Percentiles rank a stretch among this genome's conserved stretches.
These are phyloP conservation scores for Chrysomallon squamiferum DNA, from an alignment of 1,140 invertebrate species.

Conservation along the genomic window DNA sequence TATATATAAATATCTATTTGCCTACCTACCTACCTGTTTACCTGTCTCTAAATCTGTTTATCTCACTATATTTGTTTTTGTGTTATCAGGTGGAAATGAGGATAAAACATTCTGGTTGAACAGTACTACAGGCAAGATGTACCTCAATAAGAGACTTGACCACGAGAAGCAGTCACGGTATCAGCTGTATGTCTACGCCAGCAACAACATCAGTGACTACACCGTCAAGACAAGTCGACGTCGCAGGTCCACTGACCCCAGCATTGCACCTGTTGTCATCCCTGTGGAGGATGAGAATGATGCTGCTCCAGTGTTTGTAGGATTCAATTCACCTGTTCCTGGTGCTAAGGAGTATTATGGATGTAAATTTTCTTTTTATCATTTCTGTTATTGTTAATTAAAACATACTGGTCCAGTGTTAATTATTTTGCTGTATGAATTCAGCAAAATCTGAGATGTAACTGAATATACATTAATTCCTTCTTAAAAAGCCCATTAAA, in stretches of 20 bases:
- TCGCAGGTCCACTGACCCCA: constrained; percentile 34
- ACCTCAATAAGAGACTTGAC: constrained; percentile 27
- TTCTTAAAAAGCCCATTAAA: no score
- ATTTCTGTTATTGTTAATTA: background rate
- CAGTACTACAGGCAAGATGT: constrained; percentile 25
- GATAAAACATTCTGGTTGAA: constrained; percentile 29
- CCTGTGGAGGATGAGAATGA: constrained; percentile 44
- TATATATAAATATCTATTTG: no score
- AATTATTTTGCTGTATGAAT: no score
- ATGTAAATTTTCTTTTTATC: constrained; percentile 36
- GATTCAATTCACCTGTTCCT: constrained; percentile 4
- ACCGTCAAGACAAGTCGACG: constrained; percentile 32
- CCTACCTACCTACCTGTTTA: no score
- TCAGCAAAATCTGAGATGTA: no score
- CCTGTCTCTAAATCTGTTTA: no score
- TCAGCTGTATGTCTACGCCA: constrained; percentile 40
- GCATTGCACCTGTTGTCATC: constrained; percentile 38
- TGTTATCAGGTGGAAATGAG: constrained; percentile 46
- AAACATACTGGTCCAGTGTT: no score
- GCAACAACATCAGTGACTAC: constrained; percentile 49
- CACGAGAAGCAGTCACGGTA: constrained; percentile 29
- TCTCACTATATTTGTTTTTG: no score
- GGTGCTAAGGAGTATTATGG: constrained; percentile 31
- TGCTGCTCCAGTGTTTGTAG: constrained; percentile 41
- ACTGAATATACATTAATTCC: no score